phyloP scores from a whole-genome alignment of 2,113 vertebrate genomes.

The Leucosticte australis region DNA sequence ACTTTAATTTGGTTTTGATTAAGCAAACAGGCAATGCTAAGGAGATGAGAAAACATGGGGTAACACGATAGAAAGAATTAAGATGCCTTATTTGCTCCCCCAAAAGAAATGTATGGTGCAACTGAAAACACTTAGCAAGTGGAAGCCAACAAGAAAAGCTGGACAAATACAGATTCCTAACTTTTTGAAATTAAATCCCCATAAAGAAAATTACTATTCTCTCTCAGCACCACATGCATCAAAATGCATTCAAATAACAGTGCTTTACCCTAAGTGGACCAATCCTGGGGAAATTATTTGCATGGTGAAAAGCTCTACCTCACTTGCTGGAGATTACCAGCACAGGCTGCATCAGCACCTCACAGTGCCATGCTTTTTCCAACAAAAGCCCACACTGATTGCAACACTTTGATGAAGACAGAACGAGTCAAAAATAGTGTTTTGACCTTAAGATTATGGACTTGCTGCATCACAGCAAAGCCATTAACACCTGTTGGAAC shows the following conservation, averaged over 20 bases:
- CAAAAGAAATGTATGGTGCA: background rate
- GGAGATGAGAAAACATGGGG: background rate
- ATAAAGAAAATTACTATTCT: slow-evolving; percentile 24
- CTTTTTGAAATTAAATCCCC: slow-evolving; percentile 27
- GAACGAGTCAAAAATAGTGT: background rate
- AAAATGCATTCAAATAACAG: slow-evolving; percentile 49
- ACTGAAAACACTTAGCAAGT: background rate
- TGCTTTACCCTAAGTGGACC: background rate
- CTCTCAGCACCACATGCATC: slow-evolving; percentile 8
- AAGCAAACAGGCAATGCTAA: slow-evolving; percentile 35
- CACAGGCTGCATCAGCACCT: background rate
- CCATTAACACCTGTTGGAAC: background rate
- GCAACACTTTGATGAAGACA: background rate
- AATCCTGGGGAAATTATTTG: background rate
- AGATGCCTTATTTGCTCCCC: background rate
- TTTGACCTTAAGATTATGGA: background rate
- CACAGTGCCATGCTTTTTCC: background rate
- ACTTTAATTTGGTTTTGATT: slow-evolving; percentile 48
- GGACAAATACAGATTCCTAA: background rate
- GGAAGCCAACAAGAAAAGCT: background rate
- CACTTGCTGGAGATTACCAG: background rate
- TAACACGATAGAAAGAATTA: background rate
- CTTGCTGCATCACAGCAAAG: background rate
- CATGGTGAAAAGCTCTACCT: background rate
- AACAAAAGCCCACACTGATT: background rate